Evolutionary conservation across 2,888 invertebrate genomes (phyloP).

Genomic region (Caenorhabditis uteleia): DNA sequence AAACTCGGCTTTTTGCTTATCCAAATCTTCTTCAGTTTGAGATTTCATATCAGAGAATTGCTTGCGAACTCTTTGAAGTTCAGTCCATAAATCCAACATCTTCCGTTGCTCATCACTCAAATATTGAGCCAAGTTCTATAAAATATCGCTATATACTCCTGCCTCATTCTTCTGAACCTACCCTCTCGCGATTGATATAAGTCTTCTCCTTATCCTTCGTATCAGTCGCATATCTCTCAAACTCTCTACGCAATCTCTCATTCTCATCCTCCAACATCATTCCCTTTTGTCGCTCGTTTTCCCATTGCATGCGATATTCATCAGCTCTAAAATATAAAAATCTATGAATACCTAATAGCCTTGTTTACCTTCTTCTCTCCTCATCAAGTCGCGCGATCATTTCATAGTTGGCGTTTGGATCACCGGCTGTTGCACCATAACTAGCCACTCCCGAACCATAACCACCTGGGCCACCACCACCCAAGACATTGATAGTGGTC

Average conservation of each 20-base stretch:
- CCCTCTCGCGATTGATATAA: constrained; percentile 57
- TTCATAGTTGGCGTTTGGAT: constrained; percentile 67
- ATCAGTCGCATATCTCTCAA: constrained; percentile 59
- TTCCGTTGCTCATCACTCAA: constrained; percentile 68
- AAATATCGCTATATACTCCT: too few relatives aligned
- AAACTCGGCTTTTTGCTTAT: constrained; percentile 60
- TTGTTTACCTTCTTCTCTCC: constrained; percentile 57
- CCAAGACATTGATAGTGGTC: constrained; percentile 24
- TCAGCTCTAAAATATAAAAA: constrained; percentile 53
- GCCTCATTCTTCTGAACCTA: constrained; percentile 3
- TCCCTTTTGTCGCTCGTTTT: constrained; percentile 60
- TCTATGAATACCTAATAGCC: background rate
- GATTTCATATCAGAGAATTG: constrained; percentile 63
- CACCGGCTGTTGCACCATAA: constrained; percentile 45
- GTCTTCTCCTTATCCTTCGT: constrained; percentile 62
- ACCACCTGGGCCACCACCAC: constrained; percentile 3
- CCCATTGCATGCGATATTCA: constrained; percentile 64
- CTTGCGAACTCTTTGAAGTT: constrained; percentile 66
- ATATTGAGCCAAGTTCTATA: constrained; percentile 66
- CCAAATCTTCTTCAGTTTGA: constrained; percentile 56
- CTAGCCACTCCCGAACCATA: constrained; percentile 23
- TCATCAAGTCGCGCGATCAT: constrained; percentile 64
- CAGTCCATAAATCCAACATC: constrained; percentile 68
- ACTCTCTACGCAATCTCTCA: constrained; percentile 63
- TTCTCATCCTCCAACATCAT: constrained; percentile 64